Percentiles rank a stretch among this genome's conserved stretches.
These are phyloP conservation scores for Bufo gargarizans DNA, from an alignment of 2,113 vertebrate species.

Conservation along the genomic window DNA sequence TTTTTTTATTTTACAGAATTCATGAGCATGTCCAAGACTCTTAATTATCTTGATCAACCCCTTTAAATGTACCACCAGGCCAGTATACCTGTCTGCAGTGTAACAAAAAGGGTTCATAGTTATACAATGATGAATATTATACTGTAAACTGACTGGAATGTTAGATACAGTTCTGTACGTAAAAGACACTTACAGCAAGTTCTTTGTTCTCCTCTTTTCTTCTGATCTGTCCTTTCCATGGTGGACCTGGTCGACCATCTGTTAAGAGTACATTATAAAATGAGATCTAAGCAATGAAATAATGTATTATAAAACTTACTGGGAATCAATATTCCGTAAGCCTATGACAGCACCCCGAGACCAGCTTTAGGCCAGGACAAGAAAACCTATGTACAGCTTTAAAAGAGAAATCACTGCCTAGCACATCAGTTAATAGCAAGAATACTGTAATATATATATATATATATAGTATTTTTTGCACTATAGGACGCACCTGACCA, in stretches of 20 bases:
- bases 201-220: conserved; percentile 75
- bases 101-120: not conserved
- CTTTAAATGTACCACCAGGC: not conserved
- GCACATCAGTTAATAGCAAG: too few relatives aligned
- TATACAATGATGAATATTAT: not conserved
- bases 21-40: too few relatives aligned
- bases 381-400: too few relatives aligned
- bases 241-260: conserved; percentile 85
- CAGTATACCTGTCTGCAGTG: not conserved
- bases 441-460: too few relatives aligned
- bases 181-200: conserved; percentile 75
- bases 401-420: too few relatives aligned
- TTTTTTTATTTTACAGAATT: too few relatives aligned
- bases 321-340: too few relatives aligned
- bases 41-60: too few relatives aligned
- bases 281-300: not conserved
- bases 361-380: too few relatives aligned
- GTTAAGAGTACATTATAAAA: conserved; percentile 12
- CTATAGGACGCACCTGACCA: too few relatives aligned
- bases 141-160: not conserved
- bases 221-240: conserved; percentile 78
- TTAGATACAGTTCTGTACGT: not conserved
- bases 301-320: not conserved
- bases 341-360: too few relatives aligned
- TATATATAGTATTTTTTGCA: too few relatives aligned